phyloP scores from a whole-genome alignment of 2,888 invertebrate genomes.

The Scaptomyza tumidula region DNA sequence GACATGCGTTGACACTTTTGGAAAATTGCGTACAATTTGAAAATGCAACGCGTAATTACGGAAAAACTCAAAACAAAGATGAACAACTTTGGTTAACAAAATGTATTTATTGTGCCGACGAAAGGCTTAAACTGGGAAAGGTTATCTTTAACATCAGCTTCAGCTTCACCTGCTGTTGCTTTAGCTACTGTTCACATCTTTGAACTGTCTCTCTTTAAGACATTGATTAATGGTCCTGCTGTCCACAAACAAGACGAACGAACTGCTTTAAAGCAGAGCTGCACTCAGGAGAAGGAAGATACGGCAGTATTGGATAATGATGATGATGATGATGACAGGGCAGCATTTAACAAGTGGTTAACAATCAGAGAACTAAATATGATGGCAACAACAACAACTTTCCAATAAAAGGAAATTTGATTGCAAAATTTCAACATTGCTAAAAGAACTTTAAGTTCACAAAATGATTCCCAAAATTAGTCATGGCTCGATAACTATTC shows the following conservation, averaged over 20 bases:
- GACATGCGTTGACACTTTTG: constrained; percentile 72
- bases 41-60: constrained; percentile 65
- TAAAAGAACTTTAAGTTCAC: no score
- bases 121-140: constrained; percentile 71
- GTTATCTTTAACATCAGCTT: constrained; percentile 47
- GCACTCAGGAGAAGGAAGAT: background rate
- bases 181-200: constrained; percentile 19
- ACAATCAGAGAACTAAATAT: constrained; percentile 52
- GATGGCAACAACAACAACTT: background rate
- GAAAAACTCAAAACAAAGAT: constrained; percentile 23
- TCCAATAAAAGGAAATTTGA: no score
- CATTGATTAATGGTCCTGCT: constrained; percentile 65
- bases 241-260: background rate
- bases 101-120: constrained; percentile 47
- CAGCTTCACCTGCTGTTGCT: constrained; percentile 23
- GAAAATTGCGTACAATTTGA: constrained; percentile 66
- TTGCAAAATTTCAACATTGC: no score
- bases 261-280: constrained; percentile 10
- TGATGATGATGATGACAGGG: constrained; percentile 37
- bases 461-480: no score
- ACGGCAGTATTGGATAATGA: constrained; percentile 7
- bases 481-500: no score
- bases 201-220: constrained; percentile 40
- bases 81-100: background rate
- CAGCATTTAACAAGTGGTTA: constrained; percentile 51